These are phyloP conservation scores for Gymnocypris eckloni DNA, from an alignment of 2,797 vertebrate genomes.

Conservation along the genomic window DNA sequence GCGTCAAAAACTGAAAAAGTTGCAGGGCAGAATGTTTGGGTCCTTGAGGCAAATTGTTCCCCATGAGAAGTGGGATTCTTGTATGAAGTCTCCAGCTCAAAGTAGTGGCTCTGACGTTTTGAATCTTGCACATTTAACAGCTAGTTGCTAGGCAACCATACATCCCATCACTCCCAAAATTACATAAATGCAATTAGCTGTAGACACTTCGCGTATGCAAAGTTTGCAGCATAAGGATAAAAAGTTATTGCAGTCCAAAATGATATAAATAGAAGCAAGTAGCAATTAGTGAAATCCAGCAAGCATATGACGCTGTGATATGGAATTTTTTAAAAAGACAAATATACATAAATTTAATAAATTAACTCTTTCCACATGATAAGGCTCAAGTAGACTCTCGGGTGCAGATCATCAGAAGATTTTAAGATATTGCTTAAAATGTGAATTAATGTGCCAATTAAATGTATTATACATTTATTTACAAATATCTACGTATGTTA, in stretches of 20 bases:
- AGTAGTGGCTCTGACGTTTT: background rate
- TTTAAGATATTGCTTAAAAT: background rate
- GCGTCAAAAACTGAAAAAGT: background rate
- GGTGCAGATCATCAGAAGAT: background rate
- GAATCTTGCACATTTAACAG: background rate
- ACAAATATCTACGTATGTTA: background rate
- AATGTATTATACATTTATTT: background rate
- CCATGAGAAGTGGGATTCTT: background rate
- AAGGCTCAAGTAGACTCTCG: background rate
- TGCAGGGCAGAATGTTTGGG: background rate
- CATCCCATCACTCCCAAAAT: background rate
- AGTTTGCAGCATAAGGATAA: background rate
- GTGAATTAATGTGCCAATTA: background rate
- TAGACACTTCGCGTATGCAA: background rate
- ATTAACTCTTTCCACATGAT: background rate
- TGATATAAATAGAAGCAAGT: background rate
- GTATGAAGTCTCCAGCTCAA: constrained; percentile 14
- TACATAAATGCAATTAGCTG: background rate
- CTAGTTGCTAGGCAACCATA: constrained; percentile 17
- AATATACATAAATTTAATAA: background rate
- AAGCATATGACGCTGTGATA: background rate
- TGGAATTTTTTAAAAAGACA: background rate
- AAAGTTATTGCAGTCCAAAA: background rate
- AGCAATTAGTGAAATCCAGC: constrained; percentile 1
- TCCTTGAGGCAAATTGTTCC: constrained; percentile 9